Percentiles rank a stretch among this genome's conserved stretches.
phyloP scores from a whole-genome alignment of 1,140 invertebrate species.

The Coenobita brevimanus region DNA sequence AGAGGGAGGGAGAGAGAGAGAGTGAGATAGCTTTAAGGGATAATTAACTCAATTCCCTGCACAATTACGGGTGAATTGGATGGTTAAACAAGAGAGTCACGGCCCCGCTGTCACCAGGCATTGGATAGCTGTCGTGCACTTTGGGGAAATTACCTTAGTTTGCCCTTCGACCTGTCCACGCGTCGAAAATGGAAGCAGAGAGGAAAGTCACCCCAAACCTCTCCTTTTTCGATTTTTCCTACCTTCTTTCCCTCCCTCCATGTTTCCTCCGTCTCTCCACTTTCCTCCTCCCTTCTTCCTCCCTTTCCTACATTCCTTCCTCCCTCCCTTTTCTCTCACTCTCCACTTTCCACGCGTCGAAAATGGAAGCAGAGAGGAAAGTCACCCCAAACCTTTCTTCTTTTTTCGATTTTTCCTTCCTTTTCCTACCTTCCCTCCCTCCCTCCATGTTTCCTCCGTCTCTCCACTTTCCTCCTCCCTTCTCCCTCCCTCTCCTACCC shows the following conservation, averaged over 20 bases:
- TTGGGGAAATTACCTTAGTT: slow-evolving; percentile 59
- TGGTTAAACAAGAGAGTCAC: slow-evolving; percentile 58
- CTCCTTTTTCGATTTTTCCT: not conserved
- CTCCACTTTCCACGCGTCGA: slow-evolving; percentile 8
- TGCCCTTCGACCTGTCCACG: slow-evolving; percentile 34
- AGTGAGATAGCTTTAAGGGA: slow-evolving; percentile 47
- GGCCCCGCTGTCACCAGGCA: slow-evolving; percentile 42
- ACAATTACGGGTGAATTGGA: slow-evolving; percentile 57
- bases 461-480: not conserved
- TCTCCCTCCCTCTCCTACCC: not conserved
- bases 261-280: not conserved
- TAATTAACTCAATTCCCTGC: slow-evolving; percentile 58
- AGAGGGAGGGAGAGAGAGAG: no score
- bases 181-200: slow-evolving; percentile 21
- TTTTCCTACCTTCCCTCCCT: not conserved
- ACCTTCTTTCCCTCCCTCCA: not conserved
- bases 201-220: no score
- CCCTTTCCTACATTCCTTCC: not conserved
- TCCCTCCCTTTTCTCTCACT: not conserved
- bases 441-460: not conserved
- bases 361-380: slow-evolving; percentile 9
- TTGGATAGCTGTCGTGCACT: slow-evolving; percentile 51
- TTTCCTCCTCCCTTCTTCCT: not conserved
- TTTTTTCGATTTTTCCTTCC: not conserved
- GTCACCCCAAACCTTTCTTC: no score